Conservation (phyloP, 2,113 vertebrate genomes). For the Ancistrus triradiatus region DNA sequence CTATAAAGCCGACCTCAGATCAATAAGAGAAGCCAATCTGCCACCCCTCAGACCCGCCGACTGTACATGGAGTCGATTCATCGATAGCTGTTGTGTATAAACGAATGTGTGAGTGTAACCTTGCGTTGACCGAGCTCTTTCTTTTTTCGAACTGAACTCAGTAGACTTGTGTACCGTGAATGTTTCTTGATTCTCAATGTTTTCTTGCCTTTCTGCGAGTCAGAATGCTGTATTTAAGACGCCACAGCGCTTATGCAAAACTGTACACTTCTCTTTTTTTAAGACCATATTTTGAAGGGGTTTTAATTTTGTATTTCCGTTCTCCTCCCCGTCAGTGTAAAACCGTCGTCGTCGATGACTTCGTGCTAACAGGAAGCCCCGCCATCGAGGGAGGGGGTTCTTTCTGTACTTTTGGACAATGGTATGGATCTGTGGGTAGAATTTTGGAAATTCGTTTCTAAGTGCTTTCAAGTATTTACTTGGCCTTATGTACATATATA, state of each 20-base stretch:
- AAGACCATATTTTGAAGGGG: conserved; percentile 31
- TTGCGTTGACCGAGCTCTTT: conserved; percentile 54
- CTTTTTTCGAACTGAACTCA: conserved; percentile 60
- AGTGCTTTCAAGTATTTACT: conserved; percentile 86
- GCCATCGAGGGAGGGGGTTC: conserved; percentile 49
- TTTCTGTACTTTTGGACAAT: conserved; percentile 79
- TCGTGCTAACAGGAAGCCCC: conserved; percentile 71
- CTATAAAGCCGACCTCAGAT: background rate
- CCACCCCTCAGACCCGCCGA: conserved; percentile 43
- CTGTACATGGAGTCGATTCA: conserved; percentile 59
- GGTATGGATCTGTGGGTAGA: conserved; percentile 82
- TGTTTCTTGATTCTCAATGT: conserved; percentile 69
- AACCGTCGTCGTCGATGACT: conserved; percentile 74
- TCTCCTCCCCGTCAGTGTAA: conserved; percentile 63
- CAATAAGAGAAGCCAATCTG: conserved; percentile 26
- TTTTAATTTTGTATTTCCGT: conserved; percentile 22
- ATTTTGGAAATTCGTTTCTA: conserved; percentile 85
- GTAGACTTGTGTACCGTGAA: conserved; percentile 73
- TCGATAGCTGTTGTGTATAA: conserved; percentile 64
- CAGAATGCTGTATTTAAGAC: conserved; percentile 81
- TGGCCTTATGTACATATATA: conserved; percentile 81
- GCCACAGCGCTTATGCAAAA: conserved; percentile 83
- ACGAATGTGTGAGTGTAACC: conserved; percentile 44
- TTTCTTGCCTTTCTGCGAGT: conserved; percentile 79
- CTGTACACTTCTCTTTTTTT: conserved; percentile 71